Evolutionary conservation across 2,888 invertebrate species (phyloP), one percentile per base, ranked within the genome.

Genomic region (Helleia helle): DNA sequence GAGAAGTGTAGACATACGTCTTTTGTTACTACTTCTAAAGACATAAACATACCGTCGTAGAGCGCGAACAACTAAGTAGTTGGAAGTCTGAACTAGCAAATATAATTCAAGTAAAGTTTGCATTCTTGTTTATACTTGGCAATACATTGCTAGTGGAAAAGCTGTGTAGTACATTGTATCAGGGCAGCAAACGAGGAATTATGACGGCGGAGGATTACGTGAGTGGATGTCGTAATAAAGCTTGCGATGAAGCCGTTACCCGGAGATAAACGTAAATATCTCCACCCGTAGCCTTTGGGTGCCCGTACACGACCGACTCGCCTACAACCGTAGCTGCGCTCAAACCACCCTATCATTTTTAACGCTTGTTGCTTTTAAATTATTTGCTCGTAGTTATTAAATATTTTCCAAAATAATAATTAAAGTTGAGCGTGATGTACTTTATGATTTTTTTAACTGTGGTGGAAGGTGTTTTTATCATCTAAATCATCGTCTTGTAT

Each of bases 161-260:
- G 62, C 71, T 59, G 60, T 73, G 70, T 73, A 73, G 69, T 71
- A 80, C 79, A 77, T 72, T 79, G 80, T 80, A 77, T 65, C 71
- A 64, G 61, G 63, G 63, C 68, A 68, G 70, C 76, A 81, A 81
- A 84, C 79, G 76, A 83, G 79, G 68, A 83, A 79, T 84, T 84
- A 84, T 84, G 83, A 83, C 76, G 73, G 71, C 71, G 71, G 77
- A 76, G 79, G 81, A 81, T 83, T 81, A 84, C 83, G 83, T 81
- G 81, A 84, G 84, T 83, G 83, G 84, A 83, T 83, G 83, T 76
- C 74, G 81, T 81, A 83, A 84, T 84, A 84, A 83, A 84, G 84
- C 83, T 83, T 77, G 81, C 79, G 80, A 83, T 84, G 81, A 83
- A 83, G 83, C 79, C 80, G 79, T 83, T 83, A 79, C 74, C 76